A percentile compares a stretch with the other conserved stretches of the same genome.
Conservation (phyloP, 2,797 vertebrate genomes). For the Sardinella longiceps region DNA sequence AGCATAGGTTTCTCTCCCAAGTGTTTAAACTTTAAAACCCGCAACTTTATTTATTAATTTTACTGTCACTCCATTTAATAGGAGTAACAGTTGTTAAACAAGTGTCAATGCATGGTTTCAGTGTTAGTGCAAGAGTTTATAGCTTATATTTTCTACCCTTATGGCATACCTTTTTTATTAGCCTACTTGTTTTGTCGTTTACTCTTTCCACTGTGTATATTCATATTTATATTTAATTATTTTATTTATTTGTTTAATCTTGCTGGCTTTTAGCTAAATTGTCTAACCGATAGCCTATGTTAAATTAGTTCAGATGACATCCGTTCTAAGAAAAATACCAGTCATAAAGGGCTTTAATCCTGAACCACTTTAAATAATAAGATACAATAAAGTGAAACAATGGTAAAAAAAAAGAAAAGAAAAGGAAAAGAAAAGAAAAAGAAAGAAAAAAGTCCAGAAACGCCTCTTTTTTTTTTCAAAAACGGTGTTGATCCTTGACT, state of each 20-base stretch:
- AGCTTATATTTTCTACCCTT: neutral
- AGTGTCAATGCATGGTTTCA: neutral
- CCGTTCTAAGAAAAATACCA: neutral
- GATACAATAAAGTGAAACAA: neutral
- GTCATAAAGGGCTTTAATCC: neutral
- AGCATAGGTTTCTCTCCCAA: neutral
- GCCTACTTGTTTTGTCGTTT: neutral
- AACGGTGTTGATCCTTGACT: neutral
- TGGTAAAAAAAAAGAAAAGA: no score
- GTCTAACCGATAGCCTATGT: neutral
- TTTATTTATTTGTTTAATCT: no score
- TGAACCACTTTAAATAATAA: neutral
- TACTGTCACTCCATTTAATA: neutral
- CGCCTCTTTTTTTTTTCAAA: neutral
- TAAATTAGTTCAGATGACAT: neutral
- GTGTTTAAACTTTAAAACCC: neutral
- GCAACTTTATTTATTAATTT: neutral
- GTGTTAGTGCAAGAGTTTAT: neutral
- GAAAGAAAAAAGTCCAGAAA: neutral
- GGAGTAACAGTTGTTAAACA: constrained; percentile 3
- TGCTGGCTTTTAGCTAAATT: neutral
- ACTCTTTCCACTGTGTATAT: neutral
- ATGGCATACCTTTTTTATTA: neutral
- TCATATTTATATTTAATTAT: no score
- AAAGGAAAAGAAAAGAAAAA: no score